Percentiles rank a stretch among this genome's conserved stretches.
These are phyloP conservation scores for Strigops habroptila DNA, from an alignment of 2,113 vertebrate genomes.

Conservation along the genomic window DNA sequence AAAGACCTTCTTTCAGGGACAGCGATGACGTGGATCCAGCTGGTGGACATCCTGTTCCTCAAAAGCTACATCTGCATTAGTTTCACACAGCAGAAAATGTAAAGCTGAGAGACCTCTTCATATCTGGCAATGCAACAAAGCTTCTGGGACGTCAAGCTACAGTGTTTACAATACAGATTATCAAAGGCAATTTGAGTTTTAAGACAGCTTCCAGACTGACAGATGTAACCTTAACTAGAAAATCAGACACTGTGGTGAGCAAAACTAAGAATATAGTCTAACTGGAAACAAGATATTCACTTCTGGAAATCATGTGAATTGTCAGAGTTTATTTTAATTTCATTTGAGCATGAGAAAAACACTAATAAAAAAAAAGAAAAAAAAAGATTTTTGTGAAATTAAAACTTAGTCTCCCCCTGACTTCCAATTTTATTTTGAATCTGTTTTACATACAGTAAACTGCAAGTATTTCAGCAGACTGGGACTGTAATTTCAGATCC, in stretches of 20 bases:
- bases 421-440: neutral
- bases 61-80: neutral
- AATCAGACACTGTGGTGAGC: neutral
- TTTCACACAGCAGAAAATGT: neutral
- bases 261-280: neutral
- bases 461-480: neutral
- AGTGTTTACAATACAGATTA: neutral
- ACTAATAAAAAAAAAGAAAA: neutral
- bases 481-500: neutral
- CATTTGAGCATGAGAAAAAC: neutral
- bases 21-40: neutral
- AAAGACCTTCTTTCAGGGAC: neutral
- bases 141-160: neutral
- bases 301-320: neutral
- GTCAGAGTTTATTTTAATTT: neutral
- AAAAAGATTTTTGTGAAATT: neutral
- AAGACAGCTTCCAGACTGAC: slow-evolving; percentile 4
- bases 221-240: neutral
- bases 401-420: neutral
- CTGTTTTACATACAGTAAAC: neutral
- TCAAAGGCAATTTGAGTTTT: neutral
- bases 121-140: neutral
- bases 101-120: neutral
- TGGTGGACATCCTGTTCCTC: neutral
- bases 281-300: neutral